Evolutionary conservation across 1,140 invertebrate species (phyloP).

Genomic region (Plectrocnemia conspersa): DNA sequence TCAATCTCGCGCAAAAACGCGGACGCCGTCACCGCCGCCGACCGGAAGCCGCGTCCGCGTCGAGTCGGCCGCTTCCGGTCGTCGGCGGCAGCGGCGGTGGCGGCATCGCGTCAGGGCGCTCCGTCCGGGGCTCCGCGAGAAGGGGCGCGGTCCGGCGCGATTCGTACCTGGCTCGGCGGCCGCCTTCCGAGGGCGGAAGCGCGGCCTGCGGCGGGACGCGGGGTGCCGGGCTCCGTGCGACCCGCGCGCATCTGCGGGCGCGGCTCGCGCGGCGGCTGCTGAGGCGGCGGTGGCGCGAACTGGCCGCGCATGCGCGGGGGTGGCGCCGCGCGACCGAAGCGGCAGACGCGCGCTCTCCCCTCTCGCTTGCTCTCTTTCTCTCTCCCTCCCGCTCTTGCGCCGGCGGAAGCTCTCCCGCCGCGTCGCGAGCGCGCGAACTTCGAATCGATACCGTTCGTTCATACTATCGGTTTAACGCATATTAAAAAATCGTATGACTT

Average conservation of each 20-base stretch:
- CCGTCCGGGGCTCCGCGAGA: conserved; percentile 50
- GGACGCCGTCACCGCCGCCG: not conserved
- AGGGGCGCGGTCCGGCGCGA: conserved; percentile 46
- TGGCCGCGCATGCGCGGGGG: conserved; percentile 51
- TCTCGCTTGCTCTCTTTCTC: not conserved
- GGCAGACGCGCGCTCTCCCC: conserved; percentile 39
- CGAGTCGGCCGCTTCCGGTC: not conserved
- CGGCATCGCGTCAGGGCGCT: conserved; percentile 37
- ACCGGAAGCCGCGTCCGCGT: not conserved
- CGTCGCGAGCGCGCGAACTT: not conserved
- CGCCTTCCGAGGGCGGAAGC: too few relatives aligned
- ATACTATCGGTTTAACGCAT: too few relatives aligned
- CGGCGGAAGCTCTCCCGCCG: not conserved
- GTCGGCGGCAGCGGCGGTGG: not conserved
- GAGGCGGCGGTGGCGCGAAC: conserved; percentile 51
- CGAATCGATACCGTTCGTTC: too few relatives aligned
- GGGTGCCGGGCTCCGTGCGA: conserved; percentile 36
- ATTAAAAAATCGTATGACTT: too few relatives aligned
- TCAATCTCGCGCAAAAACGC: not conserved
- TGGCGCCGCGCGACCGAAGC: conserved; percentile 43
- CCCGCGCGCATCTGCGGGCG: not conserved
- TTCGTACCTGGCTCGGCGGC: conserved; percentile 50
- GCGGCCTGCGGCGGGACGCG: conserved; percentile 42
- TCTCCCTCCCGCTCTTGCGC: not conserved
- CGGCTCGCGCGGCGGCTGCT: conserved; percentile 1